Evolutionary conservation across 2,113 vertebrate genomes (phyloP).

Genomic region (Zootoca vivipara): DNA sequence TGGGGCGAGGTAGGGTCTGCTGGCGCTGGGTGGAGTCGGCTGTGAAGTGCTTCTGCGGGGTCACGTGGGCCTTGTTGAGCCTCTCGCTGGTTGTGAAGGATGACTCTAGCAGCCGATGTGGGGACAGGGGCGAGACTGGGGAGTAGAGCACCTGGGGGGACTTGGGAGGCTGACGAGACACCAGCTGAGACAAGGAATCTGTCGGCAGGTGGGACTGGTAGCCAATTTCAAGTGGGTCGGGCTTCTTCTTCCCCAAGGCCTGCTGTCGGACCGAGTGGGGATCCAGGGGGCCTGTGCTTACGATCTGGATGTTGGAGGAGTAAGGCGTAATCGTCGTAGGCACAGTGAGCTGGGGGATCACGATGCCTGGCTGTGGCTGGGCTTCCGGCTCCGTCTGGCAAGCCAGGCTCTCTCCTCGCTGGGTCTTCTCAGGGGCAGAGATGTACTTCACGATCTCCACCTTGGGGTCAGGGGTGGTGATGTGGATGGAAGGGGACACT

Average conservation of each 20-base stretch:
- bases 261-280: constrained; percentile 78
- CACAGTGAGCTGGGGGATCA: constrained; percentile 87
- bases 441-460: constrained; percentile 95
- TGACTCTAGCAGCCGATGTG: constrained; percentile 93
- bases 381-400: constrained; percentile 95
- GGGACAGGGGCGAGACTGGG: constrained; percentile 93
- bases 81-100: constrained; percentile 94
- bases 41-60: constrained; percentile 94
- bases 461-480: constrained; percentile 91
- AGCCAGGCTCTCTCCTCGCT: constrained; percentile 92
- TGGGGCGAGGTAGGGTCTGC: constrained; percentile 92
- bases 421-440: constrained; percentile 93
- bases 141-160: constrained; percentile 99
- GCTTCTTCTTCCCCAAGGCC: constrained; percentile 88
- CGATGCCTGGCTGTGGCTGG: constrained; percentile 83
- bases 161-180: constrained; percentile 90
- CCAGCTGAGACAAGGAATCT: constrained; percentile 88
- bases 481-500: constrained; percentile 95
- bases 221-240: constrained; percentile 94
- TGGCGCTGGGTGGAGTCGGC: constrained; percentile 88
- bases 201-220: constrained; percentile 90
- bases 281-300: constrained; percentile 84
- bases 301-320: constrained; percentile 90
- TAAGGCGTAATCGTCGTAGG: constrained; percentile 93
- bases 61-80: constrained; percentile 96